Evolutionary conservation across 2,797 vertebrate species (phyloP).

Genomic region (Alauda arvensis): DNA sequence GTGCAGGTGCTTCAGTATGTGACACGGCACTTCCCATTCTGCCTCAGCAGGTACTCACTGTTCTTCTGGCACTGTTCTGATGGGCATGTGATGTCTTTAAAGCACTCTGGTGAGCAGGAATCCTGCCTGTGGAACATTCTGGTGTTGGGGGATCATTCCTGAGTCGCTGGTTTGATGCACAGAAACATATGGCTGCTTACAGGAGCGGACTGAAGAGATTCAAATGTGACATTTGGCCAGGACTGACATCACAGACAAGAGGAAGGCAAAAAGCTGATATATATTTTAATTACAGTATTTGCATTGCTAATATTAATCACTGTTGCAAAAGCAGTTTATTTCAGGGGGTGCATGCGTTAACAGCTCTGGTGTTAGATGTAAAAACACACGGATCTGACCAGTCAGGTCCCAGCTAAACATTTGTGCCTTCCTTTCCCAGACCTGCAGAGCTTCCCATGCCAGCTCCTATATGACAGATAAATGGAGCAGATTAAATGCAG

Average conservation of each 20-base stretch:
- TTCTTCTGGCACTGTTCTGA: slow-evolving; percentile 12
- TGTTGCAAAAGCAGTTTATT: neutral
- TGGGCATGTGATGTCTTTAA: neutral
- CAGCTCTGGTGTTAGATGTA: neutral
- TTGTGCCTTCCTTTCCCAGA: neutral
- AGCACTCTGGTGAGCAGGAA: neutral
- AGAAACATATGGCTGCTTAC: neutral
- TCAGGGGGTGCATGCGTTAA: neutral
- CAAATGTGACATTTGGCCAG: neutral
- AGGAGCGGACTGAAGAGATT: neutral
- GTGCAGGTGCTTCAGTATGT: neutral
- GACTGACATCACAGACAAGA: neutral
- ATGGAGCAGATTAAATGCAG: neutral
- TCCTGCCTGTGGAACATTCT: neutral
- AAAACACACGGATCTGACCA: neutral
- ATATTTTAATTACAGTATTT: neutral
- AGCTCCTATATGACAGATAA: neutral
- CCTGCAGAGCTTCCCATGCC: neutral
- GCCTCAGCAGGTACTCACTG: neutral
- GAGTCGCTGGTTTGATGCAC: neutral
- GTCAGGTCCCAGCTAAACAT: neutral
- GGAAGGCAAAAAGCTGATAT: neutral
- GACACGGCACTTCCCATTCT: neutral
- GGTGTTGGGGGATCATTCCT: neutral
- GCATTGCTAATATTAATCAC: neutral